Conservation (phyloP, 2,797 vertebrate genomes). For the Neomorphus geoffroyi region DNA sequence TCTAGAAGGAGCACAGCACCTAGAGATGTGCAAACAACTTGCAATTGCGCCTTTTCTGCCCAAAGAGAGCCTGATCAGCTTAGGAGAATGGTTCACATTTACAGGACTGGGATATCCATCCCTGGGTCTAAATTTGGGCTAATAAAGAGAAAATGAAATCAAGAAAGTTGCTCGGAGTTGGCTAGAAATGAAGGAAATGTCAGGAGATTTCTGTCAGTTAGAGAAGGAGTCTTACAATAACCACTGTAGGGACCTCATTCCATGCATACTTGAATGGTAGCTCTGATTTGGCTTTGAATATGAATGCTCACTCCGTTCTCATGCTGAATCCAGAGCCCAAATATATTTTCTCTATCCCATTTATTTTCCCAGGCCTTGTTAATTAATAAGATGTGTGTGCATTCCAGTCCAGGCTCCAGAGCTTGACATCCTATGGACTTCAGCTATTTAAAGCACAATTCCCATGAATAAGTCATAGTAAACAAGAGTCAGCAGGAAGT, state of each 20-base stretch:
- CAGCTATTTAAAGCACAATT: constrained; percentile 57
- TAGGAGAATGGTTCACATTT: neutral
- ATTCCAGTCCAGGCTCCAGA: constrained; percentile 37
- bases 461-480: constrained; percentile 58
- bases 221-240: neutral
- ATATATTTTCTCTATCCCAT: constrained; percentile 10
- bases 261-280: neutral
- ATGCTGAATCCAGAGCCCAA: constrained; percentile 38
- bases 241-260: constrained; percentile 24
- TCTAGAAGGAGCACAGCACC: neutral
- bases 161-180: neutral
- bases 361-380: constrained; percentile 58
- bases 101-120: neutral
- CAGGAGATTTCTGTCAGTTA: neutral
- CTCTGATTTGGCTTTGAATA: constrained; percentile 43
- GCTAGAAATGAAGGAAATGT: neutral
- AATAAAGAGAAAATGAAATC: neutral
- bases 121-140: neutral
- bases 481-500: constrained; percentile 66
- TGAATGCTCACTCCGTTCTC: constrained; percentile 6
- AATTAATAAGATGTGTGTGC: constrained; percentile 57
- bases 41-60: neutral
- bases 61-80: neutral
- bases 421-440: constrained; percentile 51
- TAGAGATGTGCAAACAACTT: neutral